These are phyloP conservation scores for Spondyliosoma cantharus DNA, from an alignment of 2,797 vertebrate genomes.

Conservation along the genomic window DNA sequence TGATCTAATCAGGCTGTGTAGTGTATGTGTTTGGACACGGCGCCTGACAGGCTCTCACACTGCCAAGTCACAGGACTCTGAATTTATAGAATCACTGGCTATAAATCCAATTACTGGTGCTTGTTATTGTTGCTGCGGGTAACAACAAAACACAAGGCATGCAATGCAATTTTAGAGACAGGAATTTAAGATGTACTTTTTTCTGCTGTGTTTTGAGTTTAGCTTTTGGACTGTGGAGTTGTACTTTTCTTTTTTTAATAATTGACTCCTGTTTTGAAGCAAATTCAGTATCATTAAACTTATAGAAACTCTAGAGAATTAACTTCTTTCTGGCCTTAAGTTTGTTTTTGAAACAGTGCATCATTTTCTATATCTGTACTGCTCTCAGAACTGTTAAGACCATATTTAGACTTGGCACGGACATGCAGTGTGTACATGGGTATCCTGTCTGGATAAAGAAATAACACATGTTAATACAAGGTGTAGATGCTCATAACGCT, in stretches of 20 bases:
- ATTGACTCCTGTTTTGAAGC: background rate
- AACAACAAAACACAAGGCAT: slow-evolving; percentile 53
- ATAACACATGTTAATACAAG: too few species aligned
- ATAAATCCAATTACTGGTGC: slow-evolving; percentile 67
- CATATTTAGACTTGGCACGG: too few species aligned
- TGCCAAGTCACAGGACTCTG: slow-evolving; percentile 72
- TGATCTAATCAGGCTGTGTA: slow-evolving; percentile 61
- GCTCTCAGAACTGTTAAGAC: background rate
- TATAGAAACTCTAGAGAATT: background rate
- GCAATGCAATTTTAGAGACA: slow-evolving; percentile 37
- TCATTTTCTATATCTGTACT: background rate
- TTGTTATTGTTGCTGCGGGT: slow-evolving; percentile 62
- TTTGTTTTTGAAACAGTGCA: background rate
- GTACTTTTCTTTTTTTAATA: background rate
- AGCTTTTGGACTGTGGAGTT: background rate
- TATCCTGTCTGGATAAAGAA: background rate
- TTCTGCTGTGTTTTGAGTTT: slow-evolving; percentile 28
- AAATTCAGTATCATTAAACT: background rate
- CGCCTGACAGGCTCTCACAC: slow-evolving; percentile 55
- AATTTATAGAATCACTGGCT: slow-evolving; percentile 61
- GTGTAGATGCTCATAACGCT: too few species aligned
- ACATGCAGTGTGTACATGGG: background rate
- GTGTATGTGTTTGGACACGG: slow-evolving; percentile 55
- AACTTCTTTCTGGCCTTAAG: background rate
- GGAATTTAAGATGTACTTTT: slow-evolving; percentile 36